These are phyloP conservation scores for Synanceia verrucosa DNA, from an alignment of 2,797 vertebrate genomes.

Conservation along the genomic window DNA sequence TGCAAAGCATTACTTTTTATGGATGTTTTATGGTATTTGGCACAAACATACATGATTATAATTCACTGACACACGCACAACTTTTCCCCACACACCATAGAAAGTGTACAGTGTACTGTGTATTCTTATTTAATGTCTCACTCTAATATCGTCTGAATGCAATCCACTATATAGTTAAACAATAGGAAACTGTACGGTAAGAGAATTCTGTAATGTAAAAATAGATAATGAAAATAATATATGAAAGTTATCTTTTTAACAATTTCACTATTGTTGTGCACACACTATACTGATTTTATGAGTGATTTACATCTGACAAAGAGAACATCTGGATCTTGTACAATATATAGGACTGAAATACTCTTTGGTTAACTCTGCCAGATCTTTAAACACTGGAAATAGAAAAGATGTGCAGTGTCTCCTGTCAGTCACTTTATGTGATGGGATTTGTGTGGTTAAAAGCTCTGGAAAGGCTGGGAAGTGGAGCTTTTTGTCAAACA, in stretches of 20 bases:
- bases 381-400: constrained; percentile 6
- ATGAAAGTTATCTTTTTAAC: constrained; percentile 1
- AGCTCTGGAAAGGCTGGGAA: neutral
- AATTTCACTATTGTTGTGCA: constrained; percentile 10
- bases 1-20: constrained; percentile 4
- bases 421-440: neutral
- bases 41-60: constrained; percentile 22
- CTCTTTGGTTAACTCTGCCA: constrained; percentile 56
- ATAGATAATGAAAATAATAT: constrained; percentile 13
- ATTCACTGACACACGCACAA: constrained; percentile 3
- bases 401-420: neutral
- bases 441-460: neutral
- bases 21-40: constrained; percentile 27
- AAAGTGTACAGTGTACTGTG: neutral
- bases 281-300: constrained; percentile 1
- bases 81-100: constrained; percentile 1
- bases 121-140: neutral
- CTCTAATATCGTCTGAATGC: neutral
- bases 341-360: constrained; percentile 7
- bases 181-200: constrained; percentile 5
- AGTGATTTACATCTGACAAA: neutral
- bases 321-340: constrained; percentile 11
- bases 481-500: neutral
- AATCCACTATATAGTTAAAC: constrained; percentile 17
- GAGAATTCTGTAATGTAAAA: constrained; percentile 22